These are phyloP conservation scores for Cyclopterus lumpus DNA, from an alignment of 2,797 vertebrate species.

Conservation along the genomic window DNA sequence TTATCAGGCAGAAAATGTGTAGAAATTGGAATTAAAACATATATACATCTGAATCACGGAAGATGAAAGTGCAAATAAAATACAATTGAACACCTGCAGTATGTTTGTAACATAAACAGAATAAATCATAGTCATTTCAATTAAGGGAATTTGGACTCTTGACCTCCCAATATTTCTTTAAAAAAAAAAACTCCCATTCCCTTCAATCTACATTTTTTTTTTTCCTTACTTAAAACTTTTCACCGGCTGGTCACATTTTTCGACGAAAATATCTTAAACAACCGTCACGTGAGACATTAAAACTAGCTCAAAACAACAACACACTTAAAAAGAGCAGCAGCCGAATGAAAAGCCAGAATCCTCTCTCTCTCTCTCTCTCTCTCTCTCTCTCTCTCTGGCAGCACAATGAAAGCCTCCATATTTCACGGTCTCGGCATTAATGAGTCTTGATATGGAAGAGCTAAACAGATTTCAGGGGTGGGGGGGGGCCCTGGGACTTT, in stretches of 20 bases:
- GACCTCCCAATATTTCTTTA: not conserved
- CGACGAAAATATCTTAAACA: not conserved
- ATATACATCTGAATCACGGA: not conserved
- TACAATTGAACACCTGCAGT: not conserved
- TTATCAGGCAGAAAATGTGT: not conserved
- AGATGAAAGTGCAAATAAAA: not conserved
- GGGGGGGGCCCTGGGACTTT: constrained; percentile 49
- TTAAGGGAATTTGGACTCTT: not conserved
- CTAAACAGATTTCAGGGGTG: constrained; percentile 51
- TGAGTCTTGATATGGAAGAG: constrained; percentile 39
- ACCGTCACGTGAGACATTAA: not conserved
- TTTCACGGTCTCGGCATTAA: no score
- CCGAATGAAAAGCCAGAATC: not conserved
- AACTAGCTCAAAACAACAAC: not conserved
- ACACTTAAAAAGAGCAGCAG: not conserved
- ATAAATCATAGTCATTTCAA: not conserved
- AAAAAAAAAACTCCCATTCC: not conserved
- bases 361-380: not conserved
- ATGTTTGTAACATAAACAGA: not conserved
- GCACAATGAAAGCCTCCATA: not conserved
- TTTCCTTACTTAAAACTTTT: not conserved
- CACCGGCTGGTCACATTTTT: not conserved
- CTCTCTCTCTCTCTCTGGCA: constrained; percentile 19
- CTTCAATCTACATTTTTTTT: not conserved
- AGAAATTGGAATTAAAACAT: not conserved